Conservation (phyloP, 1,140 invertebrate genomes). For the Globodera ellingtonae region DNA sequence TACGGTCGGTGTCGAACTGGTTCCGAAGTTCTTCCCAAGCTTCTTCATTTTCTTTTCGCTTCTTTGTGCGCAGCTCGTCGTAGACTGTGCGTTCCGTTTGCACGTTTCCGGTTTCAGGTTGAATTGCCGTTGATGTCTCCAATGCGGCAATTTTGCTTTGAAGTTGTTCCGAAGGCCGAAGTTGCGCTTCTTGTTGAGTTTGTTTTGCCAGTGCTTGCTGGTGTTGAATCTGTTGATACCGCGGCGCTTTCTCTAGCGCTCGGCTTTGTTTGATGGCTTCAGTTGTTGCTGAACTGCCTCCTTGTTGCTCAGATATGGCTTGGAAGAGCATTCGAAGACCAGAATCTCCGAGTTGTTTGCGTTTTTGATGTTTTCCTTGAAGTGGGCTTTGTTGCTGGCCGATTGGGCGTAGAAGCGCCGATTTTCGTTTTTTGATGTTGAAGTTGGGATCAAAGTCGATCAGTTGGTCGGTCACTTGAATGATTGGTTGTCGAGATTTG, state of each 20-base stretch:
- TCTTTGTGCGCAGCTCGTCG: too few relatives aligned
- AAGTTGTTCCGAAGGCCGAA: too few relatives aligned
- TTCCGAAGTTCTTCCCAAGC: too few relatives aligned
- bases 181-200: too few relatives aligned
- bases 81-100: background rate
- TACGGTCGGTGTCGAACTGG: too few relatives aligned
- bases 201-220: background rate
- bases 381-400: background rate
- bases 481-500: too few relatives aligned
- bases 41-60: too few relatives aligned
- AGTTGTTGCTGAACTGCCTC: background rate
- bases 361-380: background rate
- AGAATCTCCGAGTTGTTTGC: background rate
- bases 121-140: background rate
- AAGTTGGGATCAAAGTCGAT: too few relatives aligned
- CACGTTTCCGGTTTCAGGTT: background rate
- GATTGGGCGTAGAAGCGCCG: background rate
- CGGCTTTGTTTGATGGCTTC: background rate
- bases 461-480: too few relatives aligned
- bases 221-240: background rate
- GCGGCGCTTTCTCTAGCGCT: background rate
- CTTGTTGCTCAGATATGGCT: background rate
- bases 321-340: background rate
- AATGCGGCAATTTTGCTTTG: background rate
- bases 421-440: background rate